phyloP scores from a whole-genome alignment of 2,888 invertebrate species.

The Parascotia fuliginaria region DNA sequence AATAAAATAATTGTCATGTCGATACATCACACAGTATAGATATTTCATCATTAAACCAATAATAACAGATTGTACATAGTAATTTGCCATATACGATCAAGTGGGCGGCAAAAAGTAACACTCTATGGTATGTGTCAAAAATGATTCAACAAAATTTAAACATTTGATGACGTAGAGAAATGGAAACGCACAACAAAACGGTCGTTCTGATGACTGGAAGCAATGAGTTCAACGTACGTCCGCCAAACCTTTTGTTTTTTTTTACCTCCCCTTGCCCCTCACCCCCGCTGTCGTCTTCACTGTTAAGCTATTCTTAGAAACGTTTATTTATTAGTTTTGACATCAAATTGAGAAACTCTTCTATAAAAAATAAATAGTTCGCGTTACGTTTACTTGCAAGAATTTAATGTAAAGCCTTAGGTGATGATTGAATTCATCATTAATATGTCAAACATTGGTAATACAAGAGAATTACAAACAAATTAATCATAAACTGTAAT shows the following conservation, averaged over 20 bases:
- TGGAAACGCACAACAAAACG: conserved; percentile 28
- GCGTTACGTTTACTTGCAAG: no score
- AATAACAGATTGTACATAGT: no score
- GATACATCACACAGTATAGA: no score
- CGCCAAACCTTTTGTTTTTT: conserved; percentile 25
- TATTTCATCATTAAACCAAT: no score
- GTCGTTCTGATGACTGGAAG: conserved; percentile 48
- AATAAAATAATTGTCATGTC: no score
- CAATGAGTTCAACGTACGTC: conserved; percentile 42
- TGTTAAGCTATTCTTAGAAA: conserved; percentile 19
- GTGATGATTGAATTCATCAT: no score
- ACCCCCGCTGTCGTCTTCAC: conserved; percentile 4
- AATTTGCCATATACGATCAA: no score
- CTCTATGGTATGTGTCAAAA: neutral
- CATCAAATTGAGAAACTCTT: neutral
- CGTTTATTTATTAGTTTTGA: conserved; percentile 11
- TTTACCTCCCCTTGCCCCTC: neutral
- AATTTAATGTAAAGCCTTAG: no score
- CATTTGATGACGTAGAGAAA: conserved; percentile 21
- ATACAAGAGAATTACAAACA: no score
- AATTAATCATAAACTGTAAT: no score
- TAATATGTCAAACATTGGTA: no score
- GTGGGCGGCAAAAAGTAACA: no score
- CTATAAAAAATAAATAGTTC: neutral
- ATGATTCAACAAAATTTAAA: neutral